Evolutionary conservation across 2,113 vertebrate genomes (phyloP).

Genomic region (Anser brachyrhynchus): DNA sequence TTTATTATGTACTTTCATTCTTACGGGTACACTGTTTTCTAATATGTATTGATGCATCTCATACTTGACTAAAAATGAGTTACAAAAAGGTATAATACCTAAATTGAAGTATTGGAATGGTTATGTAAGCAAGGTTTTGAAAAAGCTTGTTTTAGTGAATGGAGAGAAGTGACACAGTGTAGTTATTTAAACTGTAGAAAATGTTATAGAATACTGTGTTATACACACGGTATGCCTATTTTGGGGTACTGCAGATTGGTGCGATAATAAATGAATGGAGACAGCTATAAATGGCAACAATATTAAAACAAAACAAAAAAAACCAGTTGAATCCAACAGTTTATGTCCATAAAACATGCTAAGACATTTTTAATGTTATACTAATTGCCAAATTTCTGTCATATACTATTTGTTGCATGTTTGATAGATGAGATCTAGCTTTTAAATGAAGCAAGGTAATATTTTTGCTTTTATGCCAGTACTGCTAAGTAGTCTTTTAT

Average conservation of each 20-base stretch:
- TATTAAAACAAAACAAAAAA: not conserved
- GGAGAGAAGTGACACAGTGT: not conserved
- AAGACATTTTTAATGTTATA: not conserved
- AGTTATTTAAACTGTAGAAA: not conserved
- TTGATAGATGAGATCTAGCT: not conserved
- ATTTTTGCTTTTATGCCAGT: not conserved
- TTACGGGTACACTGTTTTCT: not conserved
- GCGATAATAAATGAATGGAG: not conserved
- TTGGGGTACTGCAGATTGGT: not conserved
- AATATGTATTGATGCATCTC: not conserved
- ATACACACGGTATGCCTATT: not conserved
- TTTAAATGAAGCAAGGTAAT: not conserved
- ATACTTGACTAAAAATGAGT: not conserved
- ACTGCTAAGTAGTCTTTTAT: not conserved
- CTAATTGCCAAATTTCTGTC: not conserved
- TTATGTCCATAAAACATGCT: not conserved
- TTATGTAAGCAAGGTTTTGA: not conserved
- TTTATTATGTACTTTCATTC: not conserved
- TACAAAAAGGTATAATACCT: not conserved
- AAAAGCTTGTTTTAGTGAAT: not conserved
- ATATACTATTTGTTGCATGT: not conserved
- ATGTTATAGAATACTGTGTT: too few species aligned
- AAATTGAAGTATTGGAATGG: not conserved
- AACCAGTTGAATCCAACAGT: not conserved
- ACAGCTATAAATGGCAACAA: not conserved